Conservation (phyloP, 1,140 invertebrate species). For the Argopecten irradians region DNA sequence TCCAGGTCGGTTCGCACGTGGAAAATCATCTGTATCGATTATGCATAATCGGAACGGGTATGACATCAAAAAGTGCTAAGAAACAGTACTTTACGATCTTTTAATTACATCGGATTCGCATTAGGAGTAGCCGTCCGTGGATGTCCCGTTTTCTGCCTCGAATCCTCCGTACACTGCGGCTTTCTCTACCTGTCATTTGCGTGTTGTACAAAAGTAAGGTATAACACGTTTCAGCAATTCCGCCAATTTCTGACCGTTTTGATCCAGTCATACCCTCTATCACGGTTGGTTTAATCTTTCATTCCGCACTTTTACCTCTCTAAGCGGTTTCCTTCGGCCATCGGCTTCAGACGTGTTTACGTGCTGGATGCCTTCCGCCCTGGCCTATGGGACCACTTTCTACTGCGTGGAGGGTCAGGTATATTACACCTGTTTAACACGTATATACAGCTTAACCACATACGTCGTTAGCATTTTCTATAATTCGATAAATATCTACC, state of each 20-base stretch:
- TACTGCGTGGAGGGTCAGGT: neutral
- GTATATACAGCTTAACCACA: neutral
- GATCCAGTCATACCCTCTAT: neutral
- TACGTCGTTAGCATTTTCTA: neutral
- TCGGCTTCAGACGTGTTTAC: neutral
- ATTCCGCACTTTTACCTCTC: neutral
- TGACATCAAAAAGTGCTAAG: slow-evolving; percentile 21
- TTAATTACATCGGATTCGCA: slow-evolving; percentile 17
- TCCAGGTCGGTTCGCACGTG: neutral
- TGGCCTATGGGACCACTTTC: neutral
- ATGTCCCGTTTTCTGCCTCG: neutral
- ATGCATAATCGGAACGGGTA: neutral
- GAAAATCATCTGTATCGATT: neutral
- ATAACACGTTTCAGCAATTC: slow-evolving; percentile 22
- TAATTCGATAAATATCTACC: neutral
- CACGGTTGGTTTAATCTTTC: neutral
- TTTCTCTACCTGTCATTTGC: slow-evolving; percentile 14
- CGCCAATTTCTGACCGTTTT: slow-evolving; percentile 14
- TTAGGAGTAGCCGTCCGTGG: neutral
- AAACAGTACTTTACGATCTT: slow-evolving; percentile 22
- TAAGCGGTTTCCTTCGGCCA: neutral
- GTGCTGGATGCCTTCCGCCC: neutral
- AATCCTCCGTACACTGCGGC: neutral
- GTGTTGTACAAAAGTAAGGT: neutral
- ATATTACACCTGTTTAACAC: neutral